Evolutionary conservation across 1,140 invertebrate genomes (phyloP), one percentile per base, ranked within the genome.

Genomic region (Cylas formicarius): DNA sequence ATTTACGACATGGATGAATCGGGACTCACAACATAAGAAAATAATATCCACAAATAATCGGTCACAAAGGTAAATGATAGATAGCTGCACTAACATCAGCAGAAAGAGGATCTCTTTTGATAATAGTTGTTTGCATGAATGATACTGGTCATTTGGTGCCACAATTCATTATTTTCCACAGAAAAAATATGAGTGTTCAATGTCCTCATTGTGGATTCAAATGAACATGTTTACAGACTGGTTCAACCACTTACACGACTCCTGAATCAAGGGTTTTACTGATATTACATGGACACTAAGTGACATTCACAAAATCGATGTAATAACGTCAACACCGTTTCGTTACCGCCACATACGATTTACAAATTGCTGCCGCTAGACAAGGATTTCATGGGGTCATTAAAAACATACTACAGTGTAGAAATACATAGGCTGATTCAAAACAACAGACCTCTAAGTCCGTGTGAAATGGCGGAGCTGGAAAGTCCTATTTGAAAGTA

Each of bases 71-170:
- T 14, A 44, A 53, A 20, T 66, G 67, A 44, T 63, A 73, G 54
- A 57, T 73, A 14, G 69, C 62, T 13, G 52, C 61, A 35, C 20
- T 71, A 8, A 67, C 62, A 4, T 69, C 66, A 23, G 65, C 61
- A 40, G 71, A 74, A 58, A 55, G 70, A 35, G 70, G 69, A 22
- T 57, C 58, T 48, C 62, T 67, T 22, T 59, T 71, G 1, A 74
- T 71, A 18, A 42, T 70, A 21, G 45, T 60, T 20, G 55, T 50
- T 46, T 56, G 58, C 31, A 60, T 70, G 40, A 66, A 49, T 58
- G 67, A 66, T 24, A 41, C 45, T 6, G 68, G 71, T 17, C 59
- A 53, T 37, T 63, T 52, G 16, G 50, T 72, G 11, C 66, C 69
- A n/a, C 67, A 63, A n/a, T 39, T 69, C 29, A n/a, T n/a, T n/a